These are phyloP conservation scores for Pachycephala philippinensis DNA, from an alignment of 2,113 vertebrate genomes.

Conservation along the genomic window DNA sequence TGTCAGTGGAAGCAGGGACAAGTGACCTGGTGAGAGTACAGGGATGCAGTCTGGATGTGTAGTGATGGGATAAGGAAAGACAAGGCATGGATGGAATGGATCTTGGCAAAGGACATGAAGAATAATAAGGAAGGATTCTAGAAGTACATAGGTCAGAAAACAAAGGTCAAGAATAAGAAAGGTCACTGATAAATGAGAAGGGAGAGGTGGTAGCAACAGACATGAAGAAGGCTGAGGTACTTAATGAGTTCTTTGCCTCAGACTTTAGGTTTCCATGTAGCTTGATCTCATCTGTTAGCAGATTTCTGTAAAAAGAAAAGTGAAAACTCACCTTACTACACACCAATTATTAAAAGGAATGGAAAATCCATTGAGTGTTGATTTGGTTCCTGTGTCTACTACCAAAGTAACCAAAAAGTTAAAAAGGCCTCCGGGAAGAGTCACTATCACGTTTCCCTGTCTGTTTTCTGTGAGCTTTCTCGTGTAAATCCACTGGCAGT, in stretches of 20 bases:
- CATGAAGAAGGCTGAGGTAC: not conserved
- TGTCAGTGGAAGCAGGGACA: not conserved
- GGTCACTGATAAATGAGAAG: not conserved
- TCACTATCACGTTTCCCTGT: not conserved
- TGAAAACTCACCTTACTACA: not conserved
- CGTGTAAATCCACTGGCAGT: not conserved
- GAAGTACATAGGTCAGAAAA: not conserved
- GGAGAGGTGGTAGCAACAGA: not conserved
- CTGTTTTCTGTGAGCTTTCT: not conserved
- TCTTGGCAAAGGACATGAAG: not conserved
- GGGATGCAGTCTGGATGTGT: not conserved
- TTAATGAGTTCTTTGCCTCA: not conserved
- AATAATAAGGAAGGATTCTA: not conserved
- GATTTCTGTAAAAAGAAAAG: not conserved
- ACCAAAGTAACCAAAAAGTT: not conserved
- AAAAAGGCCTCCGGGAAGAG: not conserved
- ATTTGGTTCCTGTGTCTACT: rapidly evolving
- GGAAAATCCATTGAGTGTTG: not conserved
- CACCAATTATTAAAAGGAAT: not conserved
- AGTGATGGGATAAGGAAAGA: not conserved
- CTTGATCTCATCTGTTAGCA: not conserved
- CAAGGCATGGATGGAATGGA: not conserved
- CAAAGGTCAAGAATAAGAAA: not conserved
- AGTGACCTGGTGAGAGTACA: not conserved
- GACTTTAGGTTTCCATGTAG: not conserved